Conservation (phyloP, 2,797 vertebrate species). For the Eidolon dupreanum region DNA sequence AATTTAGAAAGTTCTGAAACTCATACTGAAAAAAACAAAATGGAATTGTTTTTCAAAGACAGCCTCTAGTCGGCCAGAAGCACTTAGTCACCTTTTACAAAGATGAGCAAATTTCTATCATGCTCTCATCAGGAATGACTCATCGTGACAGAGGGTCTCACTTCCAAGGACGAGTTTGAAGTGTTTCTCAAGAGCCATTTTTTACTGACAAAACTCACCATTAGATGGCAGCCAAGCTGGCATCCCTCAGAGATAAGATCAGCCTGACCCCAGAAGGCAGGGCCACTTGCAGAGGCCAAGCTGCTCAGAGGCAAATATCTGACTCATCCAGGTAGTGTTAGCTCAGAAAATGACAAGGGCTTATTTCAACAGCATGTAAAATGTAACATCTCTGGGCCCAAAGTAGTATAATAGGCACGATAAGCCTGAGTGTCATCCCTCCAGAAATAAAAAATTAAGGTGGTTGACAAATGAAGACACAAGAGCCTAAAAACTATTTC, state of each 20-base stretch:
- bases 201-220: conserved; percentile 22
- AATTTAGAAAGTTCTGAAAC: conserved; percentile 28
- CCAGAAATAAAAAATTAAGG: conserved; percentile 41
- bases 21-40: conserved; percentile 42
- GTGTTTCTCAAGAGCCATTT: background rate
- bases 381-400: background rate
- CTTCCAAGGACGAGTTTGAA: background rate
- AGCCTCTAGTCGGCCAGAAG: background rate
- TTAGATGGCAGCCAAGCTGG: conserved; percentile 62
- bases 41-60: conserved; percentile 30
- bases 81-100: conserved; percentile 15
- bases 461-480: background rate
- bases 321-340: conserved; percentile 37
- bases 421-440: background rate
- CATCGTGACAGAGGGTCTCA: background rate
- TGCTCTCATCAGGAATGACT: conserved; percentile 7
- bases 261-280: background rate
- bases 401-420: background rate
- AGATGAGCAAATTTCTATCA: conserved; percentile 43
- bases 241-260: background rate
- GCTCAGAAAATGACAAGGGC: conserved; percentile 37
- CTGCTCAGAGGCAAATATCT: background rate
- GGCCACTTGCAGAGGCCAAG: background rate
- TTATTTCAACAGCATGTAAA: conserved; percentile 3
- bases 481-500: background rate